Evolutionary conservation across 2,113 vertebrate genomes (phyloP).

Genomic region (Tachuris rubrigastra): DNA sequence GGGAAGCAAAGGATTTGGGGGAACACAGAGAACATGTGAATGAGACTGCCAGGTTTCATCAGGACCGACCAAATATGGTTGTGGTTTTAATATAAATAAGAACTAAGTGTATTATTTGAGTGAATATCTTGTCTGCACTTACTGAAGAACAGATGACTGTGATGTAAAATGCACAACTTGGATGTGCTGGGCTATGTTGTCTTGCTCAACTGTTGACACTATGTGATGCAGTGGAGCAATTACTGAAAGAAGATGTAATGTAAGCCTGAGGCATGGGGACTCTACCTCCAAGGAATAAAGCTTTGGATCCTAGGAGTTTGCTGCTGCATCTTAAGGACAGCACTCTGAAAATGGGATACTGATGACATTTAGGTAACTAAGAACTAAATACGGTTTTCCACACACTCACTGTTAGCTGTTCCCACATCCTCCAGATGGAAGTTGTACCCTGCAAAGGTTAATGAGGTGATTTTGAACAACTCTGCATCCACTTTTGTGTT

Average conservation of each 20-base stretch:
- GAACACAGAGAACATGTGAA: not conserved
- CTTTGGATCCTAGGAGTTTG: not conserved
- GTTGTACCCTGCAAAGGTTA: not conserved
- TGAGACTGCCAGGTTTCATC: not conserved
- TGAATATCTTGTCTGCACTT: not conserved
- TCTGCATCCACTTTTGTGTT: not conserved
- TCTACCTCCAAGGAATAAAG: not conserved
- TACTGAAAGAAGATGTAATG: not conserved
- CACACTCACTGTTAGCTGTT: not conserved
- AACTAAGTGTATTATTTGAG: not conserved
- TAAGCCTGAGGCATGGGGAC: not conserved
- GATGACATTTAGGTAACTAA: not conserved
- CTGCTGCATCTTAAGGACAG: not conserved
- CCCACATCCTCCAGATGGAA: not conserved
- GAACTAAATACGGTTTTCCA: not conserved
- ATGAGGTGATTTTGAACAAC: not conserved
- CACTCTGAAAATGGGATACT: not conserved
- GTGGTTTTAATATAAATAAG: not conserved
- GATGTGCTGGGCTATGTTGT: not conserved
- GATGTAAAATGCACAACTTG: not conserved
- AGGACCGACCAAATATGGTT: not conserved
- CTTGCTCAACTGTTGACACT: not conserved
- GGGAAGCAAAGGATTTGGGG: not conserved
- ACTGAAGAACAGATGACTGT: not conserved
- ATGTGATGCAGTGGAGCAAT: not conserved